These are phyloP conservation scores for Thereva unica DNA, from an alignment of 2,888 invertebrate species.

Conservation along the genomic window DNA sequence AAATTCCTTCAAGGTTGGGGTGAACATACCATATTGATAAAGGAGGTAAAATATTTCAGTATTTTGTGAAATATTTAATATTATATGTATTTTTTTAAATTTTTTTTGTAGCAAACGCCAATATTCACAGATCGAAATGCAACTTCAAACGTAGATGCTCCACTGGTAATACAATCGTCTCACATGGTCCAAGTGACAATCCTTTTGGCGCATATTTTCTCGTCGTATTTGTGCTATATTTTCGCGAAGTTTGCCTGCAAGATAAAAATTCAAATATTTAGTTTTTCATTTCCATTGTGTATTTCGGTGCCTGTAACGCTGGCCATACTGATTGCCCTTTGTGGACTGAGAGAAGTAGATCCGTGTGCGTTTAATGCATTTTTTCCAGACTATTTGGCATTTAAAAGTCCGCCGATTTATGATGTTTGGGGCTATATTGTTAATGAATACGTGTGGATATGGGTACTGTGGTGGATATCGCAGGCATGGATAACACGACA, in stretches of 20 bases:
- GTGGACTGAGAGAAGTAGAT: conserved; percentile 67
- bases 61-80: background rate
- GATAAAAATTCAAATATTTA: conserved; percentile 85
- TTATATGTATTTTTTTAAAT: background rate
- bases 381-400: conserved; percentile 84
- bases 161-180: conserved; percentile 44
- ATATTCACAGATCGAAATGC: conserved; percentile 30
- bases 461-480: conserved; percentile 79
- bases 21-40: conserved; percentile 61
- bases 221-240: conserved; percentile 70
- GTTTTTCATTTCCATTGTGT: conserved; percentile 81
- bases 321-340: conserved; percentile 68
- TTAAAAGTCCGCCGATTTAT: conserved; percentile 73
- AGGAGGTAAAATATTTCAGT: conserved; percentile 57
- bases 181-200: conserved; percentile 61
- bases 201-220: conserved; percentile 66
- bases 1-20: conserved; percentile 60
- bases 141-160: conserved; percentile 33
- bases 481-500: conserved; percentile 87
- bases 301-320: conserved; percentile 76
- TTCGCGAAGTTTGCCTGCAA: conserved; percentile 83
- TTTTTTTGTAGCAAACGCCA: conserved; percentile 21
- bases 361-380: conserved; percentile 68
- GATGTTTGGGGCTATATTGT: conserved; percentile 63
- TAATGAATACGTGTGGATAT: conserved; percentile 73